Evolutionary conservation across 2,113 vertebrate species (phyloP).

Genomic region (Lagopus leucura): DNA sequence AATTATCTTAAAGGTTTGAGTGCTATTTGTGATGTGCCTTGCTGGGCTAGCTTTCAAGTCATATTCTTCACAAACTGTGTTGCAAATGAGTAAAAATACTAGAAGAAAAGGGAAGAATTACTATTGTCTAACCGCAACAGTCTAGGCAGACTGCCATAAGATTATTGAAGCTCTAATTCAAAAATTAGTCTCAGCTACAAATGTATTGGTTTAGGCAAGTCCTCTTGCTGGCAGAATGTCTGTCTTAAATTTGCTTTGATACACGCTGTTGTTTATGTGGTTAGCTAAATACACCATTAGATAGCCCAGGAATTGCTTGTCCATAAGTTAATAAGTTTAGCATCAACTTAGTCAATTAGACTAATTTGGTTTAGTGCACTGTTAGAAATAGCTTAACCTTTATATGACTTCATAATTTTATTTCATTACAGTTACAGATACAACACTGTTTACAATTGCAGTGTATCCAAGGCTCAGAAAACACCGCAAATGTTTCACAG

Average conservation of each 20-base stretch:
- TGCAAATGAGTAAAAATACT: constrained; percentile 33
- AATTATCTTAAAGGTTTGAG: neutral
- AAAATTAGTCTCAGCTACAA: constrained; percentile 51
- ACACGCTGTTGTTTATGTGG: neutral
- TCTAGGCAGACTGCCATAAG: constrained; percentile 43
- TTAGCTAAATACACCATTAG: neutral
- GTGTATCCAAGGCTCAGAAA: neutral
- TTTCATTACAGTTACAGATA: neutral
- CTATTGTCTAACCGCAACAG: constrained; percentile 46
- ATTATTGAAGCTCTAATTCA: constrained; percentile 28
- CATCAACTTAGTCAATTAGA: constrained; percentile 13
- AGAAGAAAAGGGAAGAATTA: constrained; percentile 43
- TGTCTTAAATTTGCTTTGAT: constrained; percentile 24
- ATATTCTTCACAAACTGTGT: neutral
- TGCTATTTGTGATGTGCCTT: neutral
- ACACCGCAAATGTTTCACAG: neutral
- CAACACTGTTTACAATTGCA: neutral
- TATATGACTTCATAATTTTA: neutral
- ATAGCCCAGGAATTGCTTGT: neutral
- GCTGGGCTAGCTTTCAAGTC: neutral
- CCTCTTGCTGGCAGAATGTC: constrained; percentile 22
- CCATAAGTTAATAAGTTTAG: neutral
- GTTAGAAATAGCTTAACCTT: constrained; percentile 2
- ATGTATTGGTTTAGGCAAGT: constrained; percentile 38
- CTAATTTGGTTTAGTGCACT: neutral